Base-by-base conservation (phyloP, 2,113 vertebrate species). In the Cariama cristata region DNA sequence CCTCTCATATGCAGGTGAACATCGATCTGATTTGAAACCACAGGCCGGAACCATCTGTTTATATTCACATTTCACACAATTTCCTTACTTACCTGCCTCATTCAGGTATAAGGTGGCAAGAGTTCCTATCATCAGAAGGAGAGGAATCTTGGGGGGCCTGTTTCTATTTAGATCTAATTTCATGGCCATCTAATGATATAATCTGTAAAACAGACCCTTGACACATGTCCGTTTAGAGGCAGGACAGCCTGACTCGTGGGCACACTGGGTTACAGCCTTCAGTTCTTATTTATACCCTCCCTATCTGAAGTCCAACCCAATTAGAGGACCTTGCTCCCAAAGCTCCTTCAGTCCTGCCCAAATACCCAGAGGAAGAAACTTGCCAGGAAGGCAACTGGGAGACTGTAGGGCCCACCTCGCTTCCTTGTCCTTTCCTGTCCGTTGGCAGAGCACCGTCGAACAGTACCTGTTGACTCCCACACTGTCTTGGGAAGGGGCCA, bases 361-460 rank as follows among this genome's bases (percentile, higher is more conserved):
- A 69, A 60, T 52, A 86, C 35, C 19, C 32, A 60, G 35, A 58
- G 38, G 26, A 88, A 67, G 53, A 93, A 50, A 77, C 32, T 81
- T 93, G 12, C 9, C 77, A 66, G 17, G 47, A 94, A 66, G 28
- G 58, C 42, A 76, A 11, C 12, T 4, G 4, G 21, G n/a, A 84
- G 58, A 53, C 1, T 35, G 42, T 24, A 23, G 27, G 20, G n/a
- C 6, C 9, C 0, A 0, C 35, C 66, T 55, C 79, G 6, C 22
- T 79, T 26, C 33, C 40, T 74, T 85, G 42, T 64, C 22, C 26
- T 71, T 63, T 58, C 74, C 42, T 38, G 9, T 72, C 35, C 44
- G 24, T 53, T 44, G 68, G 28, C 59, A 85, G 69, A 88, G 21
- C n/a, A 55, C 16, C 12, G 27, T 4, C 1, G 0, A 27, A 49